A percentile compares a stretch with the other conserved stretches of the same genome.
Conservation (phyloP, 2,888 invertebrate genomes). For the Penaeus monodon region DNA sequence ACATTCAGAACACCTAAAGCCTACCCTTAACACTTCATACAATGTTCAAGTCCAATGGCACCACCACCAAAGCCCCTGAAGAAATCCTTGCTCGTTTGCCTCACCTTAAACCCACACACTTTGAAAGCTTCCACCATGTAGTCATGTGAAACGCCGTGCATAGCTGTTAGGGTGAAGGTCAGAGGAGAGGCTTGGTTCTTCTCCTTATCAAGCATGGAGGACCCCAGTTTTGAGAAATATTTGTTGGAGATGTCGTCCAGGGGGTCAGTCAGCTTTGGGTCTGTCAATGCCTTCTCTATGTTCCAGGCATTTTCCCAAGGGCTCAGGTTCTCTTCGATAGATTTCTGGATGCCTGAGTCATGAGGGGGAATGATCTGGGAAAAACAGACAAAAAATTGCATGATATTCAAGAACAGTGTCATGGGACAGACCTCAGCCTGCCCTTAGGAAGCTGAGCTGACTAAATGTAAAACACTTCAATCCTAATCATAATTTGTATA, state of each 20-base stretch:
- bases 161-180: constrained; percentile 81
- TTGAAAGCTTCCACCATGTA: constrained; percentile 83
- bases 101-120: constrained; percentile 80
- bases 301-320: constrained; percentile 87
- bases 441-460: too few species aligned
- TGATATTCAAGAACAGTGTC: too few species aligned
- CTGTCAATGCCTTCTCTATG: constrained; percentile 73
- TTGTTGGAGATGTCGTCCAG: constrained; percentile 76
- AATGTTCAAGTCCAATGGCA: too few species aligned
- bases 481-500: too few species aligned
- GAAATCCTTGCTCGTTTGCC: constrained; percentile 1
- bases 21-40: too few species aligned
- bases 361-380: constrained; percentile 88
- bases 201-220: constrained; percentile 74
- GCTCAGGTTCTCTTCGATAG: constrained; percentile 81
- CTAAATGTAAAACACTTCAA: too few species aligned
- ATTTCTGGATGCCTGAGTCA: constrained; percentile 86
- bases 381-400: background rate
- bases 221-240: constrained; percentile 78
- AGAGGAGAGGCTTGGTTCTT: constrained; percentile 73
- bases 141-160: constrained; percentile 96
- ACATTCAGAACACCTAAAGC: too few species aligned
- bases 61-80: too few species aligned
- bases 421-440: too few species aligned
- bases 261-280: constrained; percentile 76